phyloP scores from a whole-genome alignment of 2,888 invertebrate species.

The Stegana nigrithorax region DNA sequence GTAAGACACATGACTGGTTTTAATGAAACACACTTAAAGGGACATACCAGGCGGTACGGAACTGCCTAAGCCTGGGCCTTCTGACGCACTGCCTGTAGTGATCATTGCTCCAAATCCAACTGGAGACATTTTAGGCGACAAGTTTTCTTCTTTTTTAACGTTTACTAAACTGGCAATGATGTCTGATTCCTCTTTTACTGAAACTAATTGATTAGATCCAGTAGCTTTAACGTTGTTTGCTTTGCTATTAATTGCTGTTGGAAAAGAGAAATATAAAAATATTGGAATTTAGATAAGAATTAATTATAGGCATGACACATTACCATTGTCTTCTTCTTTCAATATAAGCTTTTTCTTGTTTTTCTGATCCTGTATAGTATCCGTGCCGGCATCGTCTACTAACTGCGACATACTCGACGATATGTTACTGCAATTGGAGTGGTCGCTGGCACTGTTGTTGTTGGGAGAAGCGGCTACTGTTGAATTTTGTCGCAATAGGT shows the following conservation, averaged over 20 bases:
- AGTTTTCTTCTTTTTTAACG: constrained; percentile 61
- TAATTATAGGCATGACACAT: neutral
- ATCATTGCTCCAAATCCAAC: constrained; percentile 61
- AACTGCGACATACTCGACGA: constrained; percentile 35
- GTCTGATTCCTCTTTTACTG: constrained; percentile 55
- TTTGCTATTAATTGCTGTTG: neutral
- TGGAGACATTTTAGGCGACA: constrained; percentile 62
- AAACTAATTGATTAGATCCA: neutral
- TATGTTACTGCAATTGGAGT: constrained; percentile 40
- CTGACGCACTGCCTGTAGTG: constrained; percentile 31
- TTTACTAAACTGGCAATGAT: constrained; percentile 48
- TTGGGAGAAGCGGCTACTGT: constrained; percentile 36
- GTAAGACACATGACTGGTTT: no score
- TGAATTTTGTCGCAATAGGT: constrained; percentile 27
- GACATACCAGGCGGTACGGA: constrained; percentile 40
- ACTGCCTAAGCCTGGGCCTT: constrained; percentile 30
- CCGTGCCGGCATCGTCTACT: constrained; percentile 32
- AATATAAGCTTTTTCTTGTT: constrained; percentile 35
- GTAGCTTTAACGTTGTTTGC: constrained; percentile 20
- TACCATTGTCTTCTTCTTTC: constrained; percentile 58
- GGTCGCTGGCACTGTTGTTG: constrained; percentile 34
- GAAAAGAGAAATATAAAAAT: neutral
- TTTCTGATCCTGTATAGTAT: constrained; percentile 43
- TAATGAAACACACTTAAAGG: no score
- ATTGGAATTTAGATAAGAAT: neutral